Evolutionary conservation across 2,113 vertebrate genomes (phyloP), one percentile per base, ranked within the genome.

Genomic region (Sylvilagus bachmani): DNA sequence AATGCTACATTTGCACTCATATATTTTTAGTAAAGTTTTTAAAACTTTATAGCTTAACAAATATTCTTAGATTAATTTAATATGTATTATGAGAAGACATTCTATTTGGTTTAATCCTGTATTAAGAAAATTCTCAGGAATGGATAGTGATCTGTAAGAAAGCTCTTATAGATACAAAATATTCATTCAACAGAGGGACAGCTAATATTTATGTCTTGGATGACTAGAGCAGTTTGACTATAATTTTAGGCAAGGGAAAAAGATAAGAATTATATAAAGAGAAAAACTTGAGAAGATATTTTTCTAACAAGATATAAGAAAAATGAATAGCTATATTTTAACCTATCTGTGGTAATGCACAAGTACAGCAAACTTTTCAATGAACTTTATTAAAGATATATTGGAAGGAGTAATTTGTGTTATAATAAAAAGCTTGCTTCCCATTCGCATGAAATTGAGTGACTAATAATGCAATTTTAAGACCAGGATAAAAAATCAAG

Each of bases 381-480:
- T 14, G 67, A 19, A 6, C n/a, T 81, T 87, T 38, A 38, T 36
- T 78, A 62, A 92, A n/a, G 49, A 66, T 74, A 58, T 82, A 92
- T 77, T 38, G 7, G 44, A 93, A 31, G 6, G 24, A 90, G 55
- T 13, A 55, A 73, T n/a, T 24, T 77, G 25, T 84, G 25, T 70
- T 89, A 89, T 2, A 44, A 91, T 17, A 4, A 33, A 89, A 0
- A 80, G 17, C n/a, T 75, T 93, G 5, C 16, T 3, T 80, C 21
- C 5, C 2, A 27, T 2, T 44, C 22, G 14, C 12, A 78, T 33
- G 13, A 92, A 81, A 51, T 81, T 38, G 86, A 86, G 10, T 58
- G n/a, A 92, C 51, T 31, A 80, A 61, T 82, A 92, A 88, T 38
- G 90, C 75, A 92, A 55, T n/a, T 85, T 88, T 73, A 70, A 93